phyloP scores from a whole-genome alignment of 2,797 vertebrate genomes.

The Ptychobarbus kaznakovi region DNA sequence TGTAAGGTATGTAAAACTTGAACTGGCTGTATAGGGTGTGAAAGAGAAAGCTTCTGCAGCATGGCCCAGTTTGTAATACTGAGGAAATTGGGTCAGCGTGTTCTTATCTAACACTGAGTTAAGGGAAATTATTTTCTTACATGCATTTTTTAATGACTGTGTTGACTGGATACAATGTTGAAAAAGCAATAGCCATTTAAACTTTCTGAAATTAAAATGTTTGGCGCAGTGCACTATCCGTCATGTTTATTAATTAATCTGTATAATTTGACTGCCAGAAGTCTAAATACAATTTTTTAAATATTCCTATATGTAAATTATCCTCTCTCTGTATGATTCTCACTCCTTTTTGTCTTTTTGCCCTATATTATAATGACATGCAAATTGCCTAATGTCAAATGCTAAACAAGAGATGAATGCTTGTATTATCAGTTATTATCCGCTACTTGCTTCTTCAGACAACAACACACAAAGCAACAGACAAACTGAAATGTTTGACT shows the following conservation, averaged over 20 bases:
- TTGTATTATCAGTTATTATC: not conserved
- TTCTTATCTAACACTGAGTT: not conserved
- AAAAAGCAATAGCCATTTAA: not conserved
- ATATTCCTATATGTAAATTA: too few species aligned
- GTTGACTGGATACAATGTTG: not conserved
- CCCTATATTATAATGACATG: not conserved
- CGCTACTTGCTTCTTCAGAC: not conserved
- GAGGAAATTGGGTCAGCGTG: conserved; percentile 1
- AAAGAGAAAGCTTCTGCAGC: not conserved
- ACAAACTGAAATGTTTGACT: not conserved
- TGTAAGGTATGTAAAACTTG: not conserved
- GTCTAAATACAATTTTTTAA: not conserved
- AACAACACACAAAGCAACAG: not conserved
- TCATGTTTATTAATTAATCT: not conserved
- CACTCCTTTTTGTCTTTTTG: not conserved
- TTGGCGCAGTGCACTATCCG: not conserved
- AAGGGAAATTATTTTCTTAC: not conserved
- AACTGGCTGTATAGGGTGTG: not conserved
- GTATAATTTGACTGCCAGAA: not conserved
- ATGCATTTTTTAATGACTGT: not conserved
- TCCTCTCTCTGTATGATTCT: not conserved
- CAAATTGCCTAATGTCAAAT: not conserved
- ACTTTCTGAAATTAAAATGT: not conserved
- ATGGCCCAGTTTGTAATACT: conserved; percentile 6
- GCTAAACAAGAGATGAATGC: not conserved